Evolutionary conservation across 2,797 vertebrate species (phyloP), one percentile per base, ranked within the genome.

Genomic region (Gephyroberyx darwinii): DNA sequence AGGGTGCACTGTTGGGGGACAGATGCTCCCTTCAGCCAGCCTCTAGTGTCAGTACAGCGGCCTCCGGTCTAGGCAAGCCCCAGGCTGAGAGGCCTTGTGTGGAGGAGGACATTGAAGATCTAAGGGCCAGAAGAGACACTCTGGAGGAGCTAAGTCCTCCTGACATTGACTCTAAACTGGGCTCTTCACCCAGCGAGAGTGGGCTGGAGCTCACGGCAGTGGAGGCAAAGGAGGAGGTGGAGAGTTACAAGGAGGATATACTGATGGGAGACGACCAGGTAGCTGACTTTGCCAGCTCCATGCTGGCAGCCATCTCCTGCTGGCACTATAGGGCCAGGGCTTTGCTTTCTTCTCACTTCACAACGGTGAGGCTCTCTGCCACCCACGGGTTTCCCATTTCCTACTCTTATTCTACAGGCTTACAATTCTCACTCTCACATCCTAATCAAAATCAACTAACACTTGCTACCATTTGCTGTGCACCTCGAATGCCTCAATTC

Each of bases 281-380:
- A 98, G 95, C 94, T 13, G 89, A 94, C 89, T 93, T 92, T 86
- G 91, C 92, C 89, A 94, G 93, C 90, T 96, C 95, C 84, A 93
- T 97, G 92, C 92, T 97, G 93, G 96, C 94, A 68, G 95, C 95
- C 91, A 96, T 96, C 93, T 95, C 96, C 92, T 96, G 95, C 95
- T 97, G 95, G 96, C 95, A 95, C 91, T 96, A 94, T 96, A 95
- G 93, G 87, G 95, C 95, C 93, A 95, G 93, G 91, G 94, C 95
- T 96, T 96, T 96, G 94, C 95, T 96, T 95, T 96, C 95, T 89
- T 93, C 95, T 94, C 94, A 91, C 90, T 95, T 95, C 88, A 94
- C 95, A 93, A 96, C 93, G 95, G 96, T 96, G 96, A 97, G 95
- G 94, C 93, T 93, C 87, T 94, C 85, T 88, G 91, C 87, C 90